phyloP scores from a whole-genome alignment of 2,113 vertebrate genomes.

The Callocephalon fimbriatum region DNA sequence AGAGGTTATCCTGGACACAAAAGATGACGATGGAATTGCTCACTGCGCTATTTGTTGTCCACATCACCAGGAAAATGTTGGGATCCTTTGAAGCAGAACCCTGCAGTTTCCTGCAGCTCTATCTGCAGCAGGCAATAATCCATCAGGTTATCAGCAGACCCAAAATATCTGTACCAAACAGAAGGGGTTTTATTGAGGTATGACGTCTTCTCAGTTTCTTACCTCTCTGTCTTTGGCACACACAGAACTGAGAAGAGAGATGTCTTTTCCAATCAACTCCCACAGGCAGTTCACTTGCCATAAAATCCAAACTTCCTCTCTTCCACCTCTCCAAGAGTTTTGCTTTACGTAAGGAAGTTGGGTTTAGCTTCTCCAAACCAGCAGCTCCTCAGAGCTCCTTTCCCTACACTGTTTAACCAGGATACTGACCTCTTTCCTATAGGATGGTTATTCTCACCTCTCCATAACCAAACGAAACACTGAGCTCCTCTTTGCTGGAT shows the following conservation, averaged over 20 bases:
- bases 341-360: background rate
- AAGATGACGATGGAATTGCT: background rate
- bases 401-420: background rate
- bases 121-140: background rate
- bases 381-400: background rate
- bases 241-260: background rate
- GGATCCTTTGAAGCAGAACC: background rate
- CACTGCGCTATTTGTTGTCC: background rate
- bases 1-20: background rate
- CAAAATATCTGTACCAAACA: background rate
- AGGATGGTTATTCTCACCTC: background rate
- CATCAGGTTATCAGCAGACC: background rate
- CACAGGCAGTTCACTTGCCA: constrained; percentile 6
- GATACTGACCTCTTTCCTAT: background rate
- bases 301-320: background rate
- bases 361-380: background rate
- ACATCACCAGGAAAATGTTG: background rate
- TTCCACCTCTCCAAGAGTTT: background rate
- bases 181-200: background rate
- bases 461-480: fast-evolving
- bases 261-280: constrained; percentile 35
- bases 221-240: constrained; percentile 12
- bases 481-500: background rate
- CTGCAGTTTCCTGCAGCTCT: background rate
- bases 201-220: constrained; percentile 32